These are phyloP conservation scores for Dermatophagoides farinae DNA, from an alignment of 1,140 invertebrate genomes.

Conservation along the genomic window DNA sequence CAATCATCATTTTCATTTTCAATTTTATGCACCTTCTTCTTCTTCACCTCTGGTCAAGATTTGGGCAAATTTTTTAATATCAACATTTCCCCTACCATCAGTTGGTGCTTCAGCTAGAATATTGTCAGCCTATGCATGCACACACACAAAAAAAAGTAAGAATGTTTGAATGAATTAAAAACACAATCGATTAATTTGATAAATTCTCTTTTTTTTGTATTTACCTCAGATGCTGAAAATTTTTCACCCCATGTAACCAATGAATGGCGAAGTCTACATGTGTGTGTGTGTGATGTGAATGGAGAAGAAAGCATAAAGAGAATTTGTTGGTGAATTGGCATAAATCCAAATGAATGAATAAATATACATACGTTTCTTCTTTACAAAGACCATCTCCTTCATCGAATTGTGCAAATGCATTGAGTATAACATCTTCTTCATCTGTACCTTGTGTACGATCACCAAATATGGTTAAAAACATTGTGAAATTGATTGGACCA, in stretches of 20 bases:
- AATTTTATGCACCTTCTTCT: slow-evolving; percentile 26
- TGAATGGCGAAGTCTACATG: slow-evolving; percentile 69
- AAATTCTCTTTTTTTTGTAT: slow-evolving; percentile 19
- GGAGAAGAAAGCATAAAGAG: neutral
- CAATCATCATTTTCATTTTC: no score
- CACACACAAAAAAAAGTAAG: neutral
- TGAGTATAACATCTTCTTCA: slow-evolving; percentile 80
- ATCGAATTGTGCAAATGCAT: slow-evolving; percentile 89
- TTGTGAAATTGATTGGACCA: slow-evolving; percentile 86
- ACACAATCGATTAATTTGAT: neutral
- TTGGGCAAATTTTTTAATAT: slow-evolving; percentile 50
- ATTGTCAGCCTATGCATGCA: slow-evolving; percentile 15
- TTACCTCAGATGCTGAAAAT: slow-evolving; percentile 59
- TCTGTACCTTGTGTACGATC: slow-evolving; percentile 64
- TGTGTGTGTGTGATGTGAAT: neutral
- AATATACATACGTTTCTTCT: slow-evolving; percentile 29
- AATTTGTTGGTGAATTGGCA: neutral
- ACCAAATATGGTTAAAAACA: slow-evolving; percentile 74
- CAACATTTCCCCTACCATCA: slow-evolving; percentile 19
- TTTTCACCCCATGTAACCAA: slow-evolving; percentile 92
- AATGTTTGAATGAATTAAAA: neutral
- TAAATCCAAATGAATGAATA: neutral
- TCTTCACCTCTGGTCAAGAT: slow-evolving; percentile 59
- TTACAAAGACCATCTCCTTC: slow-evolving; percentile 33
- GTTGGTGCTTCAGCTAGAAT: slow-evolving; percentile 20